phyloP scores from a whole-genome alignment of 2,113 vertebrate species.

The Illadopsis cleaveri region DNA sequence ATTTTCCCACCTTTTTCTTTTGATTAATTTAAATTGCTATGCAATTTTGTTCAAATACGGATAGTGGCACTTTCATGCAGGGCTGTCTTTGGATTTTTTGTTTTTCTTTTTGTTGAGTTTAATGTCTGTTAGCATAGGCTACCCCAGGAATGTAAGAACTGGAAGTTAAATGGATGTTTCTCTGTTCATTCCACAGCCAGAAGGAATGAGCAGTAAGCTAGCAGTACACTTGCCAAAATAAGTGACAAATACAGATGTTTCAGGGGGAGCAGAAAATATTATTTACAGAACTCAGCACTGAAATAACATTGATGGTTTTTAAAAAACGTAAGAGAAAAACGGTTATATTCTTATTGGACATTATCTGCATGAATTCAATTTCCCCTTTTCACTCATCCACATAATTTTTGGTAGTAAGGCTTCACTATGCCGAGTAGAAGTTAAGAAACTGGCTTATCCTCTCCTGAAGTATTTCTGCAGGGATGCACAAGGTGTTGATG shows the following conservation, averaged over 20 bases:
- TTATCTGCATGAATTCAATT: not conserved
- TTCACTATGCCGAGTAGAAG: not conserved
- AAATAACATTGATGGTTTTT: not conserved
- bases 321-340: not conserved
- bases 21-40: not conserved
- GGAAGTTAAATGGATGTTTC: not conserved
- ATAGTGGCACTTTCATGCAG: not conserved
- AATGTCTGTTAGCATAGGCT: not conserved
- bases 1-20: conserved; percentile 1
- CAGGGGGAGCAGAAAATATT: not conserved
- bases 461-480: not conserved
- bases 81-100: not conserved
- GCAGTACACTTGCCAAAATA: not conserved
- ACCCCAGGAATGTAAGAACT: not conserved
- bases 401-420: not conserved
- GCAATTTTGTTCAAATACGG: not conserved
- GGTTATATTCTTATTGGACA: not conserved
- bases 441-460: not conserved
- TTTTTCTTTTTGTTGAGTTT: not conserved
- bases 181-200: not conserved
- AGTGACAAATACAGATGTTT: not conserved
- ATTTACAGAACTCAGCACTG: not conserved
- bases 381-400: not conserved
- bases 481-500: not conserved
- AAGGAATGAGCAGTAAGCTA: not conserved